Evolutionary conservation across 2,113 vertebrate species (phyloP), one percentile per base, ranked within the genome.

Genomic region (Bufo bufo): DNA sequence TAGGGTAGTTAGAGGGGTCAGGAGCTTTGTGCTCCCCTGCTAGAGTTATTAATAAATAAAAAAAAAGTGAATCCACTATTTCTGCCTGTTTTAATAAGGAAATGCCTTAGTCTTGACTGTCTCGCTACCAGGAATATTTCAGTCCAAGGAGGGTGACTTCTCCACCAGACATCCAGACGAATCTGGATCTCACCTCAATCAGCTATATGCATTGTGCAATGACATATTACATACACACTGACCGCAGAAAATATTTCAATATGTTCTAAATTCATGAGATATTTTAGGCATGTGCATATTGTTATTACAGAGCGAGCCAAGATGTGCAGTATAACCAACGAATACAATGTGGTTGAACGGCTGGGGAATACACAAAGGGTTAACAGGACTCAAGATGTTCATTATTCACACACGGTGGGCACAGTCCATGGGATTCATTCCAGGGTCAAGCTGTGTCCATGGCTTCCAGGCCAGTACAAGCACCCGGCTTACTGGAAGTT

Each of bases 381-480:
- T 75, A 52, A 45, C 71, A 45, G 80, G 49, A 77, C 77, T 11
- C 14, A 45, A 6, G 71, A n/a, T 33, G 11, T 50, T 56, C 56
- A 74, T 87, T 23, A 87, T 74, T 72, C 65, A 69, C n/a, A 69
- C 47, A 69, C 49, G 52, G 79, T 63, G 14, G 59, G 65, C 52
- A 20, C 77, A 69, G 45, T 71, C 0, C 23, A 79, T 80, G 52
- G 52, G 49, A 72, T 78, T 59, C 61, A 47, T 49, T 75, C 12
- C 56, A 63, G 16, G 79, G 12, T 61, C 69, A 87, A 33, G 23
- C 69, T 75, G 33, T 33, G 69, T 43, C 52, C 61, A 54, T 33
- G 74, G 74, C 45, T 50, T 86, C 69, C 72, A 50, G 56, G 2
- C 20, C 7, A 20, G 23, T n/a, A 54, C 14, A 74, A 45, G 50